A percentile compares a stretch with the other conserved stretches of the same genome.
Conservation (phyloP, 2,888 invertebrate species). For the Pimpla rufipes region DNA sequence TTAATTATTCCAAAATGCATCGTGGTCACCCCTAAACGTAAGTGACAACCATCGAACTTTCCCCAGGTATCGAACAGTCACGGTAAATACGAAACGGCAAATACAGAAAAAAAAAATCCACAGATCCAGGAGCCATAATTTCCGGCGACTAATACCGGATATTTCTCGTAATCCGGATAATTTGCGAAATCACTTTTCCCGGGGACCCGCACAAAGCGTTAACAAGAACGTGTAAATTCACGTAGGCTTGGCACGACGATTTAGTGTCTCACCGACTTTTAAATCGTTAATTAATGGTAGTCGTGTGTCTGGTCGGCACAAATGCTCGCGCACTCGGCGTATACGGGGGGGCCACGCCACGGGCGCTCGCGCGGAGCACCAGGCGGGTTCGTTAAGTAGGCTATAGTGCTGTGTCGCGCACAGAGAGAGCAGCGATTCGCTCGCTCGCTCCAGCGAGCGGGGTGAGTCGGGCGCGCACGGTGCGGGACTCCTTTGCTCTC, state of each 20-base stretch:
- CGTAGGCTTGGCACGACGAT: conserved; percentile 1
- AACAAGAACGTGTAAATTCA: conserved; percentile 7
- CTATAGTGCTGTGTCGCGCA: conserved; percentile 9
- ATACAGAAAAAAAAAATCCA: no score
- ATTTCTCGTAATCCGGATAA: neutral
- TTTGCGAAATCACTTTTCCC: neutral
- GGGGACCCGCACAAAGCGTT: neutral
- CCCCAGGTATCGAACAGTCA: no score
- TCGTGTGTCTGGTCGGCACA: conserved; percentile 26
- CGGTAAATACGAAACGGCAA: no score
- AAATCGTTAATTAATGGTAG: conserved; percentile 31
- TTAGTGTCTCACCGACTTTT: conserved; percentile 12
- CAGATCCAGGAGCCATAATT: no score
- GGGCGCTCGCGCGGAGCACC: neutral
- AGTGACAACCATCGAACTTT: no score
- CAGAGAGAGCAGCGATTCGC: conserved; percentile 13
- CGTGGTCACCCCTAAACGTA: no score
- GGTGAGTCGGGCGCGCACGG: neutral
- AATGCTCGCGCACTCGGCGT: conserved; percentile 18
- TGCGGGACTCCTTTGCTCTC: conserved; percentile 4
- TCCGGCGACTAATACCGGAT: neutral
- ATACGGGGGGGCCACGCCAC: neutral
- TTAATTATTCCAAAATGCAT: no score
- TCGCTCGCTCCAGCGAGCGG: neutral
- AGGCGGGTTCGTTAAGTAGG: conserved; percentile 19